Evolutionary conservation across 2,113 vertebrate species (phyloP), one percentile per base, ranked within the genome.

Genomic region (Nyctibius bracteatus): DNA sequence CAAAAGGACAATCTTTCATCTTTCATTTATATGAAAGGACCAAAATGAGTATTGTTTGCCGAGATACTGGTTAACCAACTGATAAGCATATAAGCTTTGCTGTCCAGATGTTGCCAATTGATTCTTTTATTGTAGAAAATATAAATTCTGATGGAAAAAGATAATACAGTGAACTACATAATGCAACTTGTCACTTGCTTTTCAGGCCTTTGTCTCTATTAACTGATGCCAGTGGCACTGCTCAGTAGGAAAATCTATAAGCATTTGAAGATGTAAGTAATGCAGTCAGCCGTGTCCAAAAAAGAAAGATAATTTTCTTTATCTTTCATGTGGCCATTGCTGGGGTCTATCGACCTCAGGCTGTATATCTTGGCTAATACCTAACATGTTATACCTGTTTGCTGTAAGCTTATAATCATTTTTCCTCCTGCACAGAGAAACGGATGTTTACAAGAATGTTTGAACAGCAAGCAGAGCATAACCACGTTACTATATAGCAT

Each of bases 41-140:
- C 2, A 57, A 86, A 70, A 89, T 21, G 18, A 63, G 8, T 59
- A 51, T 61, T 72, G 1, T 31, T 74, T 74, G 54, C 35, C 58
- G 47, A 78, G 7, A 65, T 37, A n/a, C 27, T 49, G 8, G 25
- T 67, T 55, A 55, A 61, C 9, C 39, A 66, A 20, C 19, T 41
- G 39, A 11, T 12, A 51, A 3, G 15, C 1, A 0, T 30, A 39
- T 21, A 19, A 72, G 10, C 49, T 62, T 30, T 4, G 3, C 21
- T 44, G 6, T 71, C 12, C 39, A 54, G 5, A 66, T 8, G 12
- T 30, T 61, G 30, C 4, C 25, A 67, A 46, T 17, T 54, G 19
- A 21, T 72, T 62, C 3, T 67, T 33, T 81, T 51, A 51, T 37
- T 83, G 12, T n/a, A 46, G 47, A 73, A 81, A 73, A 67, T 21